Evolutionary conservation across 2,888 invertebrate genomes (phyloP).

Genomic region (Pristionchus mayeri): DNA sequence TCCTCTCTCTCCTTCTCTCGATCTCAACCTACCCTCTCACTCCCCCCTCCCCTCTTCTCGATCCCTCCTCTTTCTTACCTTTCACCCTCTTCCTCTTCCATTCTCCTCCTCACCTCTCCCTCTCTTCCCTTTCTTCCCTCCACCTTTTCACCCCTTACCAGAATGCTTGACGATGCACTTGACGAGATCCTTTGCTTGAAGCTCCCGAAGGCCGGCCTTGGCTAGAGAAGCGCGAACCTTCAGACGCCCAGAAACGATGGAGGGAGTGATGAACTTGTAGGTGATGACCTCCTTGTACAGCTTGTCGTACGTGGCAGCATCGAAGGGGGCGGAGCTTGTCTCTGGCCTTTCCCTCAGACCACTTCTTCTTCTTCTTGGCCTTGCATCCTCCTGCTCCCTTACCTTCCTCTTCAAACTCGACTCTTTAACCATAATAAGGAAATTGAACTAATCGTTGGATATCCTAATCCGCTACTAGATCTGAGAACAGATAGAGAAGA

Average conservation of each 20-base stretch:
- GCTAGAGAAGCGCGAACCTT: conserved; percentile 98
- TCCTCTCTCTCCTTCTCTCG: no score
- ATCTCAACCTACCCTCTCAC: no score
- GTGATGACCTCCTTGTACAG: conserved; percentile 89
- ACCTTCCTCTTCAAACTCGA: conserved; percentile 77
- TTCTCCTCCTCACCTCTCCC: no score
- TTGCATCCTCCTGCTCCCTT: conserved; percentile 76
- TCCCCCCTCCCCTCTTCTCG: no score
- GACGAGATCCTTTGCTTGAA: conserved; percentile 78
- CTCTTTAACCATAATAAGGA: no score
- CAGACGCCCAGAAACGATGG: conserved; percentile 97
- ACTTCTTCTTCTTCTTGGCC: conserved; percentile 88
- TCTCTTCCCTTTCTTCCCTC: no score
- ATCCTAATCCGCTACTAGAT: no score
- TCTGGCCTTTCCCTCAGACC: conserved; percentile 99
- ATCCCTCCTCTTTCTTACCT: no score
- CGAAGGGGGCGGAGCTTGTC: conserved; percentile 97
- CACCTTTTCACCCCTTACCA: no score
- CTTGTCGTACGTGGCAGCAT: conserved; percentile 97
- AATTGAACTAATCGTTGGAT: no score
- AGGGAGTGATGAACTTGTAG: conserved; percentile 98
- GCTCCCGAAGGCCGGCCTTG: conserved; percentile 91
- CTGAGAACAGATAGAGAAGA: no score
- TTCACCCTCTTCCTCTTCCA: no score
- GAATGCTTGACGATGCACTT: conserved; percentile 75